These are phyloP conservation scores for Oncorhynchus masou DNA, from an alignment of 2,113 vertebrate genomes.

Conservation along the genomic window DNA sequence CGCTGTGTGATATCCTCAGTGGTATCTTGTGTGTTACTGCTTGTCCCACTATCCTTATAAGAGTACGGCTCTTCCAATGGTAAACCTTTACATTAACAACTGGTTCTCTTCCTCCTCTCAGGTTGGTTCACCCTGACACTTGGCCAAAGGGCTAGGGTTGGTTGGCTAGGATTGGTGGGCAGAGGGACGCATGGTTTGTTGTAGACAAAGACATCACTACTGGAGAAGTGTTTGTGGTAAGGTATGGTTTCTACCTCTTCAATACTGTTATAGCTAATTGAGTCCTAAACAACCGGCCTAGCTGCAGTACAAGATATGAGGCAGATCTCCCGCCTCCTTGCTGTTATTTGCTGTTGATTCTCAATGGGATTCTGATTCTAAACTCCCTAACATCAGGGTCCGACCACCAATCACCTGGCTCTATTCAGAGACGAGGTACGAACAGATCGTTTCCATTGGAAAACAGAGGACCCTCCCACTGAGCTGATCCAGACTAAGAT, in stretches of 20 bases:
- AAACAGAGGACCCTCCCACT: constrained; percentile 80
- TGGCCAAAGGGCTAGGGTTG: constrained; percentile 90
- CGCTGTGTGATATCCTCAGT: background rate
- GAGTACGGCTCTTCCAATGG: too few relatives aligned
- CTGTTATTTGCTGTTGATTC: background rate
- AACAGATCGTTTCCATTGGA: constrained; percentile 90
- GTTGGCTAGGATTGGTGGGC: constrained; percentile 80
- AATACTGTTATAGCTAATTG: background rate
- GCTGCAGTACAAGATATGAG: background rate
- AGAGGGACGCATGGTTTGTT: constrained; percentile 86
- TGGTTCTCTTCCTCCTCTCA: constrained; percentile 38
- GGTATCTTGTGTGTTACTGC: background rate
- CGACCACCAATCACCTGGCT: constrained; percentile 83
- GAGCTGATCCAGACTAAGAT: constrained; percentile 81
- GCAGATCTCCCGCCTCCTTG: background rate
- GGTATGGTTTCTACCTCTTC: constrained; percentile 30
- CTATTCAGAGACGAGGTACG: constrained; percentile 84
- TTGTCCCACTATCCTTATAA: background rate
- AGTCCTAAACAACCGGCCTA: background rate
- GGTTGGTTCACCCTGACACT: constrained; percentile 95
- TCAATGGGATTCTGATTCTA: background rate
- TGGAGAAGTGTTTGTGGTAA: constrained; percentile 89
- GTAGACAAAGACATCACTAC: constrained; percentile 88
- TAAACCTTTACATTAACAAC: too few relatives aligned
- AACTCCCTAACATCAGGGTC: constrained; percentile 72